A percentile compares a stretch with the other conserved stretches of the same genome.
Evolutionary conservation across 2,113 vertebrate species (phyloP).

Genomic region (Poeciliopsis occidentalis): DNA sequence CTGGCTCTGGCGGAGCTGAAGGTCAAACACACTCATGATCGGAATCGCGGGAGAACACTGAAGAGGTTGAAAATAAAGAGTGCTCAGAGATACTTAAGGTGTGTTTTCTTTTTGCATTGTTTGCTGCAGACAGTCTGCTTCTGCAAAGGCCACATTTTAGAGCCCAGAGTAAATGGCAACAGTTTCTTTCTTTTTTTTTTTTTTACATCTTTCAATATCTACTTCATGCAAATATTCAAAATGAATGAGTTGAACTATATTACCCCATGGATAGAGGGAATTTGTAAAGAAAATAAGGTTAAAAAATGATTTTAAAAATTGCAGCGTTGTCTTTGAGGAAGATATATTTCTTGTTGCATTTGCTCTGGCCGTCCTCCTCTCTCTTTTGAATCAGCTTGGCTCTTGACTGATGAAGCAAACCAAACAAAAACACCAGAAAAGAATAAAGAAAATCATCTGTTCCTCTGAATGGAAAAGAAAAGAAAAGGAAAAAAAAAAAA

Average conservation of each 20-base stretch:
- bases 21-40: constrained; percentile 76
- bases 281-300: neutral
- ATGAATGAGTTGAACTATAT: neutral
- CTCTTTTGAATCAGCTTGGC: constrained; percentile 50
- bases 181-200: neutral
- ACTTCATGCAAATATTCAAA: neutral
- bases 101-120: constrained; percentile 22
- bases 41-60: constrained; percentile 57
- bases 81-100: constrained; percentile 27
- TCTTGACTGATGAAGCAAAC: constrained; percentile 55
- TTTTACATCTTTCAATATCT: neutral
- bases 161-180: too few species aligned
- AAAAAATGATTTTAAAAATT: neutral
- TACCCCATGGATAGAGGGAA: neutral
- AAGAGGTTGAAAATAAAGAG: constrained; percentile 50
- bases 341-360: constrained; percentile 14
- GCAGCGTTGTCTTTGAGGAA: neutral
- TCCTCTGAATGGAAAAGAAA: constrained; percentile 55
- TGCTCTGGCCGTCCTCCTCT: constrained; percentile 23
- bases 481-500: too few species aligned
- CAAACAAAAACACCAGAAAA: constrained; percentile 38
- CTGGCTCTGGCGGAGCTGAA: constrained; percentile 76
- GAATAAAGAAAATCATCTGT: constrained; percentile 66
- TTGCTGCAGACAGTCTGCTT: constrained; percentile 5
- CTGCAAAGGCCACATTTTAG: constrained; percentile 24